Evolutionary conservation across 1,140 invertebrate species (phyloP), one percentile per base, ranked within the genome.

Genomic region (Zaprionus ghesquierei): DNA sequence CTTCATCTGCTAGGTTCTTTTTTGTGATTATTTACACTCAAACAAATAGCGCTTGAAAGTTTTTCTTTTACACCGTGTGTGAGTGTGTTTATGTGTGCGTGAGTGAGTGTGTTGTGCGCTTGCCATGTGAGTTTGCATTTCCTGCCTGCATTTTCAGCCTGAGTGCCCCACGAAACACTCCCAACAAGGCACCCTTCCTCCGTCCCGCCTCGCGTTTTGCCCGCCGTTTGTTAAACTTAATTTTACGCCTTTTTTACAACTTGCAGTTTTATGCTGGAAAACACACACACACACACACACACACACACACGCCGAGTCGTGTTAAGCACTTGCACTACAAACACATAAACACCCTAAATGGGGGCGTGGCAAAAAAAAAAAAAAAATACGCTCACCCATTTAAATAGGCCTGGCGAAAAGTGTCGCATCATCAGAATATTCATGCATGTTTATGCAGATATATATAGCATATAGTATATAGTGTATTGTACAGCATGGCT

Each of bases 171-270:
- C 59, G 70, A 73, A 73, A 73, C 70, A 73, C 70, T 68, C 49
- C 53, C 64, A 69, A 61, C 70, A 29, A 20, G 55, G 50, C 51
- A 60, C 31, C 15, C 35, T 18, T 6, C 18, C 20, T 31, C 3
- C 38, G 27, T n/a, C 46, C 29, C 33, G 5, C 27, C 27, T 18
- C 46, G 18, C 53, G 33, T 50, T 31, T 9, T n/a, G 63, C 31
- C 51, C 61, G 51, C 71, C 66, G 78, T 87, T 87, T 87, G 82
- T 89, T 87, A 89, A 89, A 87, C 84, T 87, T 89, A 89, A 89
- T 87, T 87, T 87, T 87, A 89, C 82, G 84, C 82, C 82, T 77
- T 87, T 86, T 87, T 87, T 87, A 87, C 82, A 87, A 84, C 82
- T 89, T 87, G 79, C 84, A 82, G 79, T 65, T 87, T 89, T 89